phyloP scores from a whole-genome alignment of 2,888 invertebrate genomes.

The Rosalia funebris region DNA sequence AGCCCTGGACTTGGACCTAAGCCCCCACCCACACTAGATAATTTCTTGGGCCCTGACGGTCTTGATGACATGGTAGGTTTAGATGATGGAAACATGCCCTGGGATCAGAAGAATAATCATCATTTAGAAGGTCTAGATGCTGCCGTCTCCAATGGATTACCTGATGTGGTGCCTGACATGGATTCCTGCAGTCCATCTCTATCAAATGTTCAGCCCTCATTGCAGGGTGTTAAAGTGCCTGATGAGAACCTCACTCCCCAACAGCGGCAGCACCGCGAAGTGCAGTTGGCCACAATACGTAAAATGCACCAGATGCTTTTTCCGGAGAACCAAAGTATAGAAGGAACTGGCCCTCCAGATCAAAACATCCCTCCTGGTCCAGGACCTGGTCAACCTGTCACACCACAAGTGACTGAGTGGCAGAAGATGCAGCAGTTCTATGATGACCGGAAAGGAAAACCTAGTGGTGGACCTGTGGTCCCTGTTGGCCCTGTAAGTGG shows the following conservation, averaged over 20 bases:
- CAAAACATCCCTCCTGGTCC: slow-evolving; percentile 43
- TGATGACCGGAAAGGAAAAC: slow-evolving; percentile 72
- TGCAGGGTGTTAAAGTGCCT: slow-evolving; percentile 87
- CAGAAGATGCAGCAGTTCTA: slow-evolving; percentile 89
- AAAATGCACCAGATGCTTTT: slow-evolving; percentile 95
- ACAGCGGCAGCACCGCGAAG: slow-evolving; percentile 93
- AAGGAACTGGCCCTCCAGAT: slow-evolving; percentile 48
- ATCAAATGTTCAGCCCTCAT: slow-evolving; percentile 69
- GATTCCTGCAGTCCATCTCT: slow-evolving; percentile 67
- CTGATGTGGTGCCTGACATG: slow-evolving; percentile 62
- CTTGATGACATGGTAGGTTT: slow-evolving; percentile 64
- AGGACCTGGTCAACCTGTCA: slow-evolving; percentile 50
- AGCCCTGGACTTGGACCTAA: slow-evolving; percentile 63
- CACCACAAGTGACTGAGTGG: slow-evolving; percentile 85
- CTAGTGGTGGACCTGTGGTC: slow-evolving; percentile 54
- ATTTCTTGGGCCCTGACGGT: slow-evolving; percentile 60
- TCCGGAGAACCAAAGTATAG: slow-evolving; percentile 74
- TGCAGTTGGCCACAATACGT: slow-evolving; percentile 87
- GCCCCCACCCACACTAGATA: slow-evolving; percentile 59
- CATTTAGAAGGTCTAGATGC: slow-evolving; percentile 61
- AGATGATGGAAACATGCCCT: slow-evolving; percentile 64
- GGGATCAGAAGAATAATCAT: slow-evolving; percentile 65
- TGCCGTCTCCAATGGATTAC: slow-evolving; percentile 62
- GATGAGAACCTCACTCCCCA: slow-evolving; percentile 97
- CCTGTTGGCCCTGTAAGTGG: slow-evolving; percentile 52